Evolutionary conservation across 2,113 vertebrate genomes (phyloP).

Genomic region (Panthera uncia): DNA sequence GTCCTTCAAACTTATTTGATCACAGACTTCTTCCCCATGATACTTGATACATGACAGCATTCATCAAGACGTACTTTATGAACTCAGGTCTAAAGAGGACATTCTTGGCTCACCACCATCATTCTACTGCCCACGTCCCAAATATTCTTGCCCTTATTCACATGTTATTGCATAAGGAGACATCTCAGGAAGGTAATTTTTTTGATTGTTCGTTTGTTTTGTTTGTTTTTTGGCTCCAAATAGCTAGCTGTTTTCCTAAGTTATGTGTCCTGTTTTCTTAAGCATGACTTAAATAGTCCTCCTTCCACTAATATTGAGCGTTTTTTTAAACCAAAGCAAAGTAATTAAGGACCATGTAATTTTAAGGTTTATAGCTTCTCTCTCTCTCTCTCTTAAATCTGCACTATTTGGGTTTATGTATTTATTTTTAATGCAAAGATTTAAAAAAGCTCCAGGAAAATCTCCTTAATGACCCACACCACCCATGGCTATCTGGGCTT

Average conservation of each 20-base stretch:
- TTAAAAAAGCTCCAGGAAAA: slow-evolving; percentile 42
- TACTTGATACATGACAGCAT: neutral
- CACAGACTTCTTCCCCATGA: neutral
- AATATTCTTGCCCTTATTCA: neutral
- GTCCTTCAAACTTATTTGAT: neutral
- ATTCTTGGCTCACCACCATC: neutral
- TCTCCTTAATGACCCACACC: slow-evolving; percentile 36
- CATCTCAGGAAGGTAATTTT: neutral
- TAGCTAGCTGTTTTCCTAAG: neutral
- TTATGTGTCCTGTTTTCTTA: neutral
- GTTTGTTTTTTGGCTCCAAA: neutral
- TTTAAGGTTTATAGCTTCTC: slow-evolving; percentile 29
- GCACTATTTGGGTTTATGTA: neutral
- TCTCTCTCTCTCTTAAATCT: neutral
- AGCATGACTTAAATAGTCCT: neutral
- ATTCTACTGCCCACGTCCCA: neutral
- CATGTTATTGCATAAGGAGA: neutral
- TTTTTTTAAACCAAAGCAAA: slow-evolving; percentile 40
- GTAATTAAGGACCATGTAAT: neutral
- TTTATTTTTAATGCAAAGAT: slow-evolving; percentile 55
- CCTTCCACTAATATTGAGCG: neutral
- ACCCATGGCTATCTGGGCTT: slow-evolving; percentile 50
- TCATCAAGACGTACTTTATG: neutral
- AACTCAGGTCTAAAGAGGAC: neutral
- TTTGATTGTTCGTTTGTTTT: neutral